phyloP scores from a whole-genome alignment of 2,888 invertebrate genomes.

The Acrocera orbiculus region DNA sequence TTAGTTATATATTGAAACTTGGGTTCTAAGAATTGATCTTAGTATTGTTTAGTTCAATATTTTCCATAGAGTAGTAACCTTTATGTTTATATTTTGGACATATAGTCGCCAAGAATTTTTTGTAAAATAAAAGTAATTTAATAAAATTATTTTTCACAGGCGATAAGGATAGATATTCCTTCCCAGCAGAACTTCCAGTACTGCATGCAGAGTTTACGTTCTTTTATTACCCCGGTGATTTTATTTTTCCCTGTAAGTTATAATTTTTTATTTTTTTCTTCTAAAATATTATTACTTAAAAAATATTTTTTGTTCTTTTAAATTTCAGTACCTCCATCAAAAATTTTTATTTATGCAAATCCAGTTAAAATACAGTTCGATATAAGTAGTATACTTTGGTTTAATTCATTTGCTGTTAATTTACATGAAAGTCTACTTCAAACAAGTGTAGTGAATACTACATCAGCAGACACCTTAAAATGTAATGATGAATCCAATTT shows the following conservation, averaged over 20 bases:
- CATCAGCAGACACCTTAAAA: slow-evolving; percentile 11
- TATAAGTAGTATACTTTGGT: slow-evolving; percentile 76
- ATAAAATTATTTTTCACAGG: slow-evolving; percentile 35
- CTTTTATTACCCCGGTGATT: slow-evolving; percentile 88
- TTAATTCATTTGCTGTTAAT: slow-evolving; percentile 82
- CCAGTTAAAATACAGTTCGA: slow-evolving; percentile 81
- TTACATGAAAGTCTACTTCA: slow-evolving; percentile 55
- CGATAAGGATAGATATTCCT: slow-evolving; percentile 55
- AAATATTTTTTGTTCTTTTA: slow-evolving; percentile 3
- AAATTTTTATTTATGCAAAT: slow-evolving; percentile 78
- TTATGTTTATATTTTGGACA: too few relatives aligned
- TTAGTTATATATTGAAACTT: too few relatives aligned
- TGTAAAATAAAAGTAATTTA: too few relatives aligned
- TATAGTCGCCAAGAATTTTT: too few relatives aligned
- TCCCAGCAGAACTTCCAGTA: slow-evolving; percentile 80
- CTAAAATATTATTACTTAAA: background rate
- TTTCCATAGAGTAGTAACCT: too few relatives aligned
- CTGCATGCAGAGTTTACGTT: slow-evolving; percentile 93
- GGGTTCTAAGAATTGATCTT: too few relatives aligned
- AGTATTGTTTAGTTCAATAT: too few relatives aligned
- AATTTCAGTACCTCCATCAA: slow-evolving; percentile 80
- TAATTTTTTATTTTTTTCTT: background rate
- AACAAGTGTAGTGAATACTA: slow-evolving; percentile 26
- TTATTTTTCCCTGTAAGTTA: slow-evolving; percentile 64
- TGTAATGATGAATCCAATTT: slow-evolving; percentile 23